phyloP scores from a whole-genome alignment of 2,888 invertebrate species.

The Pseudolycoriella hygida region DNA sequence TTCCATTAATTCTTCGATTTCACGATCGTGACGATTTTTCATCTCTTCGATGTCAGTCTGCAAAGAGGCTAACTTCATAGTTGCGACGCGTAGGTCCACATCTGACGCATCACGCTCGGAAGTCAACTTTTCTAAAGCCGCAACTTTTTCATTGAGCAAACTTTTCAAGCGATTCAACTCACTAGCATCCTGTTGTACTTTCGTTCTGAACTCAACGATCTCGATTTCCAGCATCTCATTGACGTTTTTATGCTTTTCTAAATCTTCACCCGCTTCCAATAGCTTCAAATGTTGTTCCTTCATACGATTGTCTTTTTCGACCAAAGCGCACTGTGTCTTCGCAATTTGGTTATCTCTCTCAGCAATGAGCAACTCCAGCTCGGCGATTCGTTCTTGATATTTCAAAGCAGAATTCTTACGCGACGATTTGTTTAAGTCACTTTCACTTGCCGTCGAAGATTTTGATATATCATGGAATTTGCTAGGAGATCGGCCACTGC shows the following conservation, averaged over 20 bases:
- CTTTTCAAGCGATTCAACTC: background rate
- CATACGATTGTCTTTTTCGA: slow-evolving; percentile 24
- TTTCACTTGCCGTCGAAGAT: slow-evolving; percentile 22
- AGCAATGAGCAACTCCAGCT: slow-evolving; percentile 26
- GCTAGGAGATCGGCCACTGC: background rate
- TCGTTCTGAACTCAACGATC: background rate
- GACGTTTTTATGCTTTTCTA: slow-evolving; percentile 12
- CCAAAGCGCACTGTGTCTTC: slow-evolving; percentile 22
- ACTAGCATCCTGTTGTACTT: background rate
- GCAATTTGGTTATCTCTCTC: slow-evolving; percentile 30
- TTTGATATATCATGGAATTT: background rate
- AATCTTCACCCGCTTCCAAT: slow-evolving; percentile 5
- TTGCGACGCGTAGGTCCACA: slow-evolving; percentile 19
- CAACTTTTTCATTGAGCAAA: slow-evolving; percentile 15
- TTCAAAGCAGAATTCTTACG: slow-evolving; percentile 1
- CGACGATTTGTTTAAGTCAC: slow-evolving; percentile 14
- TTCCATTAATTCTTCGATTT: slow-evolving; percentile 17
- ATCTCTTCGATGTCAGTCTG: slow-evolving; percentile 19
- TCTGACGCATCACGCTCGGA: slow-evolving; percentile 23
- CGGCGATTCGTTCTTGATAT: slow-evolving; percentile 27
- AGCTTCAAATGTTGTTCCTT: slow-evolving; percentile 11
- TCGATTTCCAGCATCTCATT: background rate
- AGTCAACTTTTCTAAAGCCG: slow-evolving; percentile 23
- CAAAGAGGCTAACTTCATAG: slow-evolving; percentile 19
- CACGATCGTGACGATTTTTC: slow-evolving; percentile 17